These are phyloP conservation scores for Xenopus laevis DNA, from an alignment of 2,113 vertebrate species.

Conservation along the genomic window DNA sequence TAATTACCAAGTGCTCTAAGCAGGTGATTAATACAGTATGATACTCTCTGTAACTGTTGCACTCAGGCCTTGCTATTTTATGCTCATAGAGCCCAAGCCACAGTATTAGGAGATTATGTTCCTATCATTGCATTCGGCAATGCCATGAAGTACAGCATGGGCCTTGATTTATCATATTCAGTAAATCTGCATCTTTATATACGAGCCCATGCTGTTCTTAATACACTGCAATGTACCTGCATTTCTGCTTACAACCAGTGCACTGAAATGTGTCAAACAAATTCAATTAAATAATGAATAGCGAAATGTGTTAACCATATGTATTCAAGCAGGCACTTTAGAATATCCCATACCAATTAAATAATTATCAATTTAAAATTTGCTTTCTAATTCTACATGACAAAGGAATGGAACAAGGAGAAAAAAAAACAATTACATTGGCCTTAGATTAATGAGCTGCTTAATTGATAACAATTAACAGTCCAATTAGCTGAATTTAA, in stretches of 20 bases:
- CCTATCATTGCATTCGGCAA: too few species aligned
- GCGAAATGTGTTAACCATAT: slow-evolving; percentile 30
- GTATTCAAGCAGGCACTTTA: slow-evolving; percentile 35
- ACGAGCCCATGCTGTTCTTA: not conserved
- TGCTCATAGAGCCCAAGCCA: too few species aligned
- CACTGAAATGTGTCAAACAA: slow-evolving; percentile 28
- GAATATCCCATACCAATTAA: slow-evolving; percentile 36
- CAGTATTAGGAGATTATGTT: too few species aligned
- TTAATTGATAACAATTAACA: slow-evolving; percentile 46
- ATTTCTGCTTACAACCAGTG: slow-evolving; percentile 7
- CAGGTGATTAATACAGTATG: too few species aligned
- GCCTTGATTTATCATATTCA: too few species aligned
- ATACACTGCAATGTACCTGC: not conserved
- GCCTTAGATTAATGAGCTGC: slow-evolving; percentile 45
- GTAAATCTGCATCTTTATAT: too few species aligned
- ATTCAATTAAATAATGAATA: slow-evolving; percentile 31
- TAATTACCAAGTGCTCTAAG: too few species aligned
- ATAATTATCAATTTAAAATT: slow-evolving; percentile 45
- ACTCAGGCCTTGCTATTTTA: too few species aligned
- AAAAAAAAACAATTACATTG: slow-evolving; percentile 41
- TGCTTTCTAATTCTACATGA: slow-evolving; percentile 40
- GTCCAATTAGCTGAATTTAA: slow-evolving; percentile 41
- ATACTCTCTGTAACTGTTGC: too few species aligned
- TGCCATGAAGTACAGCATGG: too few species aligned
- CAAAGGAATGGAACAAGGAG: slow-evolving; percentile 21